Conservation (phyloP, 2,113 vertebrate species). For the Hippocampus barbouri region DNA sequence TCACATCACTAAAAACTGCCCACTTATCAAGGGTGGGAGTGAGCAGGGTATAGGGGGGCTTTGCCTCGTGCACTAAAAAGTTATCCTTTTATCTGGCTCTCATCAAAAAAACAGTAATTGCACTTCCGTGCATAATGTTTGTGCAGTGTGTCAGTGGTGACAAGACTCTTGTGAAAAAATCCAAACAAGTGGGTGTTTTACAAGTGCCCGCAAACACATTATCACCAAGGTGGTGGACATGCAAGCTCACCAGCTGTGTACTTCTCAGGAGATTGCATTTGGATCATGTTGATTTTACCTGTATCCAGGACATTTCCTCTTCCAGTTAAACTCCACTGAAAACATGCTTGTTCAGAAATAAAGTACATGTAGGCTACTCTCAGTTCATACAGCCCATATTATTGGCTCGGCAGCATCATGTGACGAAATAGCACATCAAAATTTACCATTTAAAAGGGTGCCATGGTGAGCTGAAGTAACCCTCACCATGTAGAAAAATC, state of each 20-base stretch:
- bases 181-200: constrained; percentile 71
- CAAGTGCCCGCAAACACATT: constrained; percentile 65
- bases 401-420: not conserved
- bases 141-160: constrained; percentile 44
- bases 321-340: not conserved
- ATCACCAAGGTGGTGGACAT: constrained; percentile 61
- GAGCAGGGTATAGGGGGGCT: constrained; percentile 24
- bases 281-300: not conserved
- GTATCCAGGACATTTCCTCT: not conserved
- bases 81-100: constrained; percentile 53
- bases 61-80: constrained; percentile 63
- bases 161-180: constrained; percentile 62
- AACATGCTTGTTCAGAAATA: not conserved
- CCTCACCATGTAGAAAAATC: too few relatives aligned
- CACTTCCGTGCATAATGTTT: constrained; percentile 50
- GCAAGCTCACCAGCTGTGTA: constrained; percentile 35
- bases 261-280: constrained; percentile 39
- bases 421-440: not conserved
- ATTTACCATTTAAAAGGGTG: not conserved
- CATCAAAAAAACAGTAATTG: constrained; percentile 55
- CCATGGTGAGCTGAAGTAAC: too few relatives aligned
- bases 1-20: constrained; percentile 42
- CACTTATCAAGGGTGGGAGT: constrained; percentile 60
- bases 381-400: not conserved
- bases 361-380: too few relatives aligned